Evolutionary conservation across 2,113 vertebrate genomes (phyloP).

Genomic region (Megaceryle torquata): DNA sequence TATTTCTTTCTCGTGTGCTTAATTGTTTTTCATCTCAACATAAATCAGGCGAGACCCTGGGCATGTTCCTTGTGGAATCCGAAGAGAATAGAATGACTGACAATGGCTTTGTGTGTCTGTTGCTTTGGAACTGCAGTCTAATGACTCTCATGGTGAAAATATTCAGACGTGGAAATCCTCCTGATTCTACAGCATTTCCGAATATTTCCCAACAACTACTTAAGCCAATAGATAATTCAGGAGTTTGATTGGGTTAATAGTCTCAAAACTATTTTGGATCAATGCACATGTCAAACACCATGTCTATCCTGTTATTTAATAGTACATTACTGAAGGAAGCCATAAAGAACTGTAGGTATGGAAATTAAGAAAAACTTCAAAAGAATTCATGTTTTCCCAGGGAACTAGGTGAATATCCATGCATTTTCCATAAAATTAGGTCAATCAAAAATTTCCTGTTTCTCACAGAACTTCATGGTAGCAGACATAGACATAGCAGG

Average conservation of each 20-base stretch:
- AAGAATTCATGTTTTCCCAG: neutral
- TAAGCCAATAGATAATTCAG: neutral
- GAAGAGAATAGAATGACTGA: neutral
- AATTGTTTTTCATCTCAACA: neutral
- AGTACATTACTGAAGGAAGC: neutral
- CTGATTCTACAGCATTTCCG: neutral
- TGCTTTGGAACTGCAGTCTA: neutral
- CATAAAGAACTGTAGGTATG: neutral
- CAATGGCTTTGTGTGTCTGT: neutral
- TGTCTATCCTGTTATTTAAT: neutral
- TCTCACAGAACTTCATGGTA: neutral
- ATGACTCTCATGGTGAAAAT: neutral
- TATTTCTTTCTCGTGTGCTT: neutral
- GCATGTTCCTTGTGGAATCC: neutral
- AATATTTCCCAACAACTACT: neutral
- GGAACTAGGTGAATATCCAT: neutral
- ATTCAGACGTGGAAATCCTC: neutral
- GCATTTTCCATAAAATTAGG: neutral
- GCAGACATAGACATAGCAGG: neutral
- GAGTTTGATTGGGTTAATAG: neutral
- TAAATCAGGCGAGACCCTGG: neutral
- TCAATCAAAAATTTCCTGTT: neutral
- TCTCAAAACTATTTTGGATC: neutral
- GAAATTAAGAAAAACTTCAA: neutral
- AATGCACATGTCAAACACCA: neutral